phyloP scores from a whole-genome alignment of 1,140 invertebrate species.

The Atta cephalotes region DNA sequence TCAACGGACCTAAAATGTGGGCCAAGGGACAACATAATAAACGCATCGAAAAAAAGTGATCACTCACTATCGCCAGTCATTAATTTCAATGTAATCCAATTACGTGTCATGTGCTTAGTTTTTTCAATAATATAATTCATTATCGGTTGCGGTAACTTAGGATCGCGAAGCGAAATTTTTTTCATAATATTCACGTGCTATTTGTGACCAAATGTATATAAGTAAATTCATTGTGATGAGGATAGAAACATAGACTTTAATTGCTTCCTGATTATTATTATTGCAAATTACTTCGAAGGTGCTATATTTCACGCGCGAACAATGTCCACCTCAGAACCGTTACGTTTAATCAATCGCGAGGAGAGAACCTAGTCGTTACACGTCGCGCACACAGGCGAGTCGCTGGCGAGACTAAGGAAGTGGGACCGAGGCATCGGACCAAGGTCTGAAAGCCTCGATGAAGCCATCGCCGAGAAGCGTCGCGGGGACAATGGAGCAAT shows the following conservation, averaged over 20 bases:
- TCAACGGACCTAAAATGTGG: constrained; percentile 38
- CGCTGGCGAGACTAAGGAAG: constrained; percentile 71
- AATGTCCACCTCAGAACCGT: constrained; percentile 25
- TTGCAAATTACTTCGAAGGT: background rate
- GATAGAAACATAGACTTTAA: constrained; percentile 7
- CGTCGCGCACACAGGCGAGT: constrained; percentile 76
- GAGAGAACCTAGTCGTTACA: constrained; percentile 44
- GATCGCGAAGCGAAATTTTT: background rate
- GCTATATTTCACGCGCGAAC: constrained; percentile 46
- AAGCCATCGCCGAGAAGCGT: constrained; percentile 74
- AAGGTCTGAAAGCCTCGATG: constrained; percentile 79
- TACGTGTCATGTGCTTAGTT: background rate
- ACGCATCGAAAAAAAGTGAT: constrained; percentile 12
- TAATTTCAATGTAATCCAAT: constrained; percentile 40
- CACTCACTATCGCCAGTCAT: constrained; percentile 1
- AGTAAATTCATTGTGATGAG: background rate
- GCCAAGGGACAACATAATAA: constrained; percentile 43
- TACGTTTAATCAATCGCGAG: constrained; percentile 59
- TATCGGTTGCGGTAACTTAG: background rate
- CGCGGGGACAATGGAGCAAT: constrained; percentile 85
- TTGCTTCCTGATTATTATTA: background rate
- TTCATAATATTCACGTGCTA: background rate
- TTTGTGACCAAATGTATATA: background rate
- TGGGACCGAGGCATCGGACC: constrained; percentile 69
- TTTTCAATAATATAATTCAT: background rate